A percentile compares a stretch with the other conserved stretches of the same genome.
These are phyloP conservation scores for Dendrophyllia cribrosa DNA, from an alignment of 64 coral and sea anemone species.

Conservation along the genomic window DNA sequence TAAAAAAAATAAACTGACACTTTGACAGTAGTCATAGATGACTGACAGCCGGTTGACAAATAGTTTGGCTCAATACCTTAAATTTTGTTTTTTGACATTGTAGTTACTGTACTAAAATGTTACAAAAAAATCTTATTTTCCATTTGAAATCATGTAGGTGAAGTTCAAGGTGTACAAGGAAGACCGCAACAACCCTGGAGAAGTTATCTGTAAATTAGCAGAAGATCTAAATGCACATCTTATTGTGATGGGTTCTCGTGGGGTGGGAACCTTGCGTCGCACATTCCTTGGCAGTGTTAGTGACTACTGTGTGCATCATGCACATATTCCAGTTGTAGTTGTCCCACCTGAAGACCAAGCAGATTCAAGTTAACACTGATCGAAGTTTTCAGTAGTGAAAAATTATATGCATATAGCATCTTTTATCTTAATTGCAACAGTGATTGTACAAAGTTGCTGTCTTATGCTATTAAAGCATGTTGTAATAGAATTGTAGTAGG, in stretches of 20 bases:
- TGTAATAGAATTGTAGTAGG: no score
- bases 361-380: conserved; percentile 10
- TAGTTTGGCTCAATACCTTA: no score
- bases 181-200: conserved; percentile 71
- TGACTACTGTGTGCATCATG: conserved; percentile 80
- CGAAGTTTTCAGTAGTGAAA: no score
- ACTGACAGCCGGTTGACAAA: no score
- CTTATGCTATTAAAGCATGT: no score
- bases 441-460: no score
- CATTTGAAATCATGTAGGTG: conserved; percentile 15
- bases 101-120: no score
- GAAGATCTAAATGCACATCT: conserved; percentile 52
- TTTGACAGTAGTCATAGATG: no score
- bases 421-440: no score
- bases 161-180: conserved; percentile 83
- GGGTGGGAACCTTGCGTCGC: conserved; percentile 68
- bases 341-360: conserved; percentile 36
- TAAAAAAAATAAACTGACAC: no score
- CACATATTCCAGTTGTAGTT: conserved; percentile 64
- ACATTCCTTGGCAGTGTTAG: conserved; percentile 84
- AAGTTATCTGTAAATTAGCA: conserved; percentile 66
- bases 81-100: no score
- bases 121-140: not conserved
- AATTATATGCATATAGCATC: no score
- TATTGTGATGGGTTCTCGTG: conserved; percentile 68